Evolutionary conservation across 2,113 vertebrate species (phyloP), one percentile per base, ranked within the genome.

Genomic region (Semicossyphus pulcher): DNA sequence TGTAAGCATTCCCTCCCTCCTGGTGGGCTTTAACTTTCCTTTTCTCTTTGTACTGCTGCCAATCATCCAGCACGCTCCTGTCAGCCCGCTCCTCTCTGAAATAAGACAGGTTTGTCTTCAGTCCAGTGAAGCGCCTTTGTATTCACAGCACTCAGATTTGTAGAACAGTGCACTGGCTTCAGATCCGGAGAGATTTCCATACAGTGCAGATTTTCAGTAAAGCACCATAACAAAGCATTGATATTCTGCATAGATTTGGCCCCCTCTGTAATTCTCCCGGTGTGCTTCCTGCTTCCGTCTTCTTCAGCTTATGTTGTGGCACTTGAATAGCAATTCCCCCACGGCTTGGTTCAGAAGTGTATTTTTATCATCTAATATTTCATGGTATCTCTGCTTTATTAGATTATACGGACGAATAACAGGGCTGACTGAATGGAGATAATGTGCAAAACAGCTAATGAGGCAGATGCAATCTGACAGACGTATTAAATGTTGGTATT

Each of bases 121-220:
- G 80, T 69, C 76, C 51, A 49, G 37, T 20, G 31, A 59, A 85
- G 51, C 37, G 64, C 69, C 41, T 84, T 88, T 73, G 60, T 85
- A 54, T 80, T 87, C 78, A 66, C 52, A 31, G 75, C 63, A 54
- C 65, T 82, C 72, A 54, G 34, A 76, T 81, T 85, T 85, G 81
- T 77, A 65, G 26, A 74, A 57, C 57, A 44, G 18, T 51, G 49
- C 52, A 28, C 61, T 41, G 44, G 41, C 66, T 75, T 82, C 65
- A 48, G 70, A 79, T 80, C 52, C 73, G 25, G 25, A 44, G 77
- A 80, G 75, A 80, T 81, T 83, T 81, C 63, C 78, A 48, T 75
- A 44, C 37, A 48, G 31, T 65, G 18, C 49, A 70, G 23, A 63
- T 80, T 78, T 80, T 67, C n/a, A 42, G 57, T 45, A 60, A 86